Evolutionary conservation across 2,113 vertebrate species (phyloP), one percentile per base, ranked within the genome.

Genomic region (Condylura cristata): DNA sequence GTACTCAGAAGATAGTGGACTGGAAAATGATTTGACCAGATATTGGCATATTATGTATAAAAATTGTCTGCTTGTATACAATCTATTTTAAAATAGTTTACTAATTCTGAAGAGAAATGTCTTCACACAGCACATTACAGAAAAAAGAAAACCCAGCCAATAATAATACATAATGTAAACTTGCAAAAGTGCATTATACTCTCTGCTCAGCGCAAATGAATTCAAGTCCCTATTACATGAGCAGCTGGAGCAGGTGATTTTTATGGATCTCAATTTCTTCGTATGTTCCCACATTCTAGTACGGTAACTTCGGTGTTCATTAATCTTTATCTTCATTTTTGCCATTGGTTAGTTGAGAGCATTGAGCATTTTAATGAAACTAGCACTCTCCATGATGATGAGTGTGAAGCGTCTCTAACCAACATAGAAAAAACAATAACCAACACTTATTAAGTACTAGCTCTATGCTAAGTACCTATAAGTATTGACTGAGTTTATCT

Each of bases 71-170:
- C 16, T 71, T 63, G 80, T 61, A 16, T 70, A 75, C 94, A 61
- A 75, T 60, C 16, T 58, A 48, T 68, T 94, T 93, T 85, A n/a
- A 60, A 65, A 80, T 74, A 79, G 39, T 5, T 76, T 70, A 70
- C 81, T 83, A 46, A 96, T 63, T 63, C 74, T 79, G 68, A 93
- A 13, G 37, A 90, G 88, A 91, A 90, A 30, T 82, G 39, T 61
- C 89, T 95, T 65, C 26, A 48, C 34, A 72, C 48, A 63, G n/a
- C 4, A n/a, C 84, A 53, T 44, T 81, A 58, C 78, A 78, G 30
- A 85, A 70, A 83, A 74, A 92, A n/a, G n/a, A 75, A 74, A 63
- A 39, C 22, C 5, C 65, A 70, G 8, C 22, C 20, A 51, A 70
- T 37, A 79, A 26, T 28, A 83, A 70, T 78, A 22, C 4, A 37